Percentiles rank a stretch among this genome's conserved stretches.
Evolutionary conservation across 2,888 invertebrate genomes (phyloP).

Genomic region (Cheiracanthium punctorium): DNA sequence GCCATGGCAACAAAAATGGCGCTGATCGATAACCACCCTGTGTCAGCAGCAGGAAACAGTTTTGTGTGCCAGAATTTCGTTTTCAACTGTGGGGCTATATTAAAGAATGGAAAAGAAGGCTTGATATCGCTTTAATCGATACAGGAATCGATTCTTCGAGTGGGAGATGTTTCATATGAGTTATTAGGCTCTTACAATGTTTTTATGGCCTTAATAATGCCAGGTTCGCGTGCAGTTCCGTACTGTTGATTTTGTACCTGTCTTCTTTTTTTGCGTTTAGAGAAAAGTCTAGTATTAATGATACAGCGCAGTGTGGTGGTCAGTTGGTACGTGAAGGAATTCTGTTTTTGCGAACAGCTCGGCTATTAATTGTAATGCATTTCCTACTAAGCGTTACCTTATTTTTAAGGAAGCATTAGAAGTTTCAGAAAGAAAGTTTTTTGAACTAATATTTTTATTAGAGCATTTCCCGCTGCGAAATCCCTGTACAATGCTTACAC

Average conservation of each 20-base stretch:
- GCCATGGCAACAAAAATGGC: slow-evolving; percentile 40
- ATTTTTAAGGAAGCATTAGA: no score
- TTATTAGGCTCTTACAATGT: background rate
- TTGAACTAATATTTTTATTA: no score
- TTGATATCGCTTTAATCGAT: background rate
- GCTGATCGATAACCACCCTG: slow-evolving; percentile 47
- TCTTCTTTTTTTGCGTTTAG: no score
- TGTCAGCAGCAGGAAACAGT: background rate
- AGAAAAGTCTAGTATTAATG: no score
- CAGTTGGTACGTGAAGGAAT: no score
- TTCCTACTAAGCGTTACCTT: no score
- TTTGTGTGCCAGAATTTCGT: slow-evolving; percentile 21
- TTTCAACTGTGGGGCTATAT: slow-evolving; percentile 1
- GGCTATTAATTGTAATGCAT: no score
- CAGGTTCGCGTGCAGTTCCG: background rate
- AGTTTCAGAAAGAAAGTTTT: no score
- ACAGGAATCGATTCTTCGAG: background rate
- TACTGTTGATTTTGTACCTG: background rate
- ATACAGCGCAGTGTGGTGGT: no score
- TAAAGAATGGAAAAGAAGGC: slow-evolving; percentile 4
- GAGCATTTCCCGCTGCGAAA: no score
- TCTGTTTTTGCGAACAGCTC: no score
- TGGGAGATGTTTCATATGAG: background rate
- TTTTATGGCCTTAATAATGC: background rate
- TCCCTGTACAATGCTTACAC: no score